Percentiles rank a stretch among this genome's conserved stretches.
Conservation (phyloP, 1,140 invertebrate species). For the Eumeta japonica region DNA sequence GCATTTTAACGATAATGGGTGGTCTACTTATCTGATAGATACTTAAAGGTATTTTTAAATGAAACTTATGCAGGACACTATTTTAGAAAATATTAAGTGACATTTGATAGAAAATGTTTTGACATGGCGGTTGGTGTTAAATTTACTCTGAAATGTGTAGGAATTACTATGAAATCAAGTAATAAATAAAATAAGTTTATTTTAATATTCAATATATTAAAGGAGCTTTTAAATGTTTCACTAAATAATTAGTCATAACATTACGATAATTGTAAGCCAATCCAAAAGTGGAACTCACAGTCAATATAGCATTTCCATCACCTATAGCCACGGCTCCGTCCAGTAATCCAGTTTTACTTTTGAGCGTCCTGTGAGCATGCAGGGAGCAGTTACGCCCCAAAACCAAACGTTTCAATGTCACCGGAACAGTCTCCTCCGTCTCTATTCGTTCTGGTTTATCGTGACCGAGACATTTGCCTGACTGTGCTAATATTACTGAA, state of each 20-base stretch:
- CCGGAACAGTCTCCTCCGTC: constrained; percentile 27
- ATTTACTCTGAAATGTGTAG: no score
- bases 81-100: no score
- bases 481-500: constrained; percentile 40
- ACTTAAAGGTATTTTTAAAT: no score
- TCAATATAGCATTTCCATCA: constrained; percentile 60
- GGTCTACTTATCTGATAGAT: no score
- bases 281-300: constrained; percentile 33
- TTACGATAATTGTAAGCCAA: constrained; percentile 3
- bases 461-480: constrained; percentile 24
- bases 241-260: constrained; percentile 2
- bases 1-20: no score
- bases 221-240: no score
- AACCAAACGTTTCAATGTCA: constrained; percentile 53
- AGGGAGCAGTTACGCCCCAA: constrained; percentile 52
- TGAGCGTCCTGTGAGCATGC: constrained; percentile 56
- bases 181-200: no score
- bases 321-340: constrained; percentile 57
- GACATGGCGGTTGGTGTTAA: no score
- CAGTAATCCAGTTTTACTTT: constrained; percentile 60
- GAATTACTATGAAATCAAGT: no score
- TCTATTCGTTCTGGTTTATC: constrained; percentile 18
- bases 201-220: no score
- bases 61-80: no score
- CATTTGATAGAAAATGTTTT: no score